Evolutionary conservation across 2,113 vertebrate genomes (phyloP).

Genomic region (Entosphenus tridentatus): DNA sequence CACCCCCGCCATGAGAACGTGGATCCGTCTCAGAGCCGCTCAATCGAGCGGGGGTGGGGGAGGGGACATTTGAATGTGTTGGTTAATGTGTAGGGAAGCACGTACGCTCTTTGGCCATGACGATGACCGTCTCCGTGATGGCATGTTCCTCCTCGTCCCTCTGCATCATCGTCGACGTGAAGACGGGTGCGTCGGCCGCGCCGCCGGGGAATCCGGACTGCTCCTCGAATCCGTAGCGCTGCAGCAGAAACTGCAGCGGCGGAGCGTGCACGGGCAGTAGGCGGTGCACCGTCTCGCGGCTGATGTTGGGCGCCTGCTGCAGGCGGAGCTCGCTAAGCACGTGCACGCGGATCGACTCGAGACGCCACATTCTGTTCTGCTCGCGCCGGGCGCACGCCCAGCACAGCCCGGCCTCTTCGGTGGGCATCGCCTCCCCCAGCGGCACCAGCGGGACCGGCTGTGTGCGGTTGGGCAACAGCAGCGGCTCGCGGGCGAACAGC

Average conservation of each 20-base stretch:
- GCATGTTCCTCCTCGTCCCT: conserved; percentile 91
- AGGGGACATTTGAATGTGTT: too few species aligned
- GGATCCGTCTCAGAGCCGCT: too few species aligned
- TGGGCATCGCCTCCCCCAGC: too few species aligned
- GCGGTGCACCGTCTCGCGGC: conserved; percentile 70
- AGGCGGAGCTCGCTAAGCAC: conserved; percentile 93
- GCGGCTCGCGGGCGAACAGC: too few species aligned
- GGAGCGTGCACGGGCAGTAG: conserved; percentile 68
- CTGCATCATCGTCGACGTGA: conserved; percentile 16
- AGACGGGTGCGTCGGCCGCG: neutral
- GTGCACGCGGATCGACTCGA: conserved; percentile 92
- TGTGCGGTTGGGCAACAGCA: too few species aligned
- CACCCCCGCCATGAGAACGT: too few species aligned
- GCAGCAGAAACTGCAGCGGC: conserved; percentile 76
- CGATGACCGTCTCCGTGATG: conserved; percentile 72
- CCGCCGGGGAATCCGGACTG: conserved; percentile 54
- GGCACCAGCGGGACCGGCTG: too few species aligned
- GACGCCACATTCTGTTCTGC: conserved; percentile 65
- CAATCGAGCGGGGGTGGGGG: too few species aligned
- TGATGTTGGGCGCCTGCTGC: conserved; percentile 88
- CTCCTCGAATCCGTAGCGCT: conserved; percentile 87
- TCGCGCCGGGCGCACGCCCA: conserved; percentile 69
- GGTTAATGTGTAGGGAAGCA: conserved; percentile 12
- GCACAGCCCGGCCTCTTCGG: conserved; percentile 22
- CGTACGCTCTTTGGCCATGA: conserved; percentile 82